Conservation (phyloP, 92 coral and sea anemone genomes). For the Porites rus region DNA sequence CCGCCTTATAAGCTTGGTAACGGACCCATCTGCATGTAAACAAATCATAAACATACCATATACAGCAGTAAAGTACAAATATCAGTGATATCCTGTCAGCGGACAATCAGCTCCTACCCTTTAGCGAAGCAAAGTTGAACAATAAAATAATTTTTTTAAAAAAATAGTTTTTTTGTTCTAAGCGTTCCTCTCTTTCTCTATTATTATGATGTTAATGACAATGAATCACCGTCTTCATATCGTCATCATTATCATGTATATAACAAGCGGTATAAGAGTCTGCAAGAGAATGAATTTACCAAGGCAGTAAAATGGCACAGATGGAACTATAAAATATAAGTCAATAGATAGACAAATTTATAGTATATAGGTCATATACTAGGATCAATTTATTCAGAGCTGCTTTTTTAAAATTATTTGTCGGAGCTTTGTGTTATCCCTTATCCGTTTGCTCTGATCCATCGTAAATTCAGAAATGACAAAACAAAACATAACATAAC, state of each 20-base stretch:
- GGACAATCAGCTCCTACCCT: too few relatives aligned
- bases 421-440: not conserved
- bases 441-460: not conserved
- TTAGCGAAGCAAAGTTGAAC: not conserved
- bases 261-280: too few relatives aligned
- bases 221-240: too few relatives aligned
- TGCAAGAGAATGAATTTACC: too few relatives aligned
- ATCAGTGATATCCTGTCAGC: not conserved
- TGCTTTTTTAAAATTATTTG: slow-evolving; percentile 27
- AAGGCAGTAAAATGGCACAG: too few relatives aligned
- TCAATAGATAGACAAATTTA: not conserved
- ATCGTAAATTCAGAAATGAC: too few relatives aligned
- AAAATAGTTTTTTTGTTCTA: too few relatives aligned
- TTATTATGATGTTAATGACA: too few relatives aligned
- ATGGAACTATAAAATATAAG: too few relatives aligned
- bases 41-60: slow-evolving; percentile 32
- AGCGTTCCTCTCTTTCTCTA: too few relatives aligned
- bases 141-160: not conserved
- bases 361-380: slow-evolving; percentile 28
- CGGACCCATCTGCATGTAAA: slow-evolving; percentile 14
- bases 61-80: not conserved
- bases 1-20: slow-evolving; percentile 10
- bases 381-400: slow-evolving; percentile 24
- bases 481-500: too few relatives aligned
- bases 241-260: too few relatives aligned